Conservation (phyloP, 2,113 vertebrate species). For the Ictalurus furcatus region DNA sequence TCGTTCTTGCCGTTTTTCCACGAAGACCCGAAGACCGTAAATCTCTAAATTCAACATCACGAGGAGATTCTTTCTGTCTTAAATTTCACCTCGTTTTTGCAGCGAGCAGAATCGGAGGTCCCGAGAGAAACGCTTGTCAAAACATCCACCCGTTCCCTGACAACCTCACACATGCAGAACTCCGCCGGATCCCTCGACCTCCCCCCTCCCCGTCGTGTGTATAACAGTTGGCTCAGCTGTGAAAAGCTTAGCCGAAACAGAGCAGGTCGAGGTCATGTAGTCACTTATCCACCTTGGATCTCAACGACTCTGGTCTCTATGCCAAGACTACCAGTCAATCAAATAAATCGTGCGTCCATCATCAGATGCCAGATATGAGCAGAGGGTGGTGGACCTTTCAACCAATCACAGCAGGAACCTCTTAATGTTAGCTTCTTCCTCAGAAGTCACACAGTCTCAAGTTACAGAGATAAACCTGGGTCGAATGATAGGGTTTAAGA, state of each 20-base stretch:
- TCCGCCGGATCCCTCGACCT: not conserved
- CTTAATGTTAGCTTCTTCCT: conserved; percentile 37
- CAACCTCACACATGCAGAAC: conserved; percentile 38
- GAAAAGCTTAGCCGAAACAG: conserved; percentile 33
- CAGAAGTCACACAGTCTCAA: conserved; percentile 33
- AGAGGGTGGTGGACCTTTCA: conserved; percentile 21
- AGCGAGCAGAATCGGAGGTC: conserved; percentile 18
- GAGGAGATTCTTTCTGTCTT: conserved; percentile 13
- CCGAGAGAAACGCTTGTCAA: conserved; percentile 39
- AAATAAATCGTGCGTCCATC: conserved; percentile 5
- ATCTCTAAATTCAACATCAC: not conserved
- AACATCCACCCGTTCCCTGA: conserved; percentile 42
- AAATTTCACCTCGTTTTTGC: not conserved
- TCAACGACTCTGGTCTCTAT: not conserved
- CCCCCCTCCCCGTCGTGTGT: not conserved
- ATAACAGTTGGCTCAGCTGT: conserved; percentile 36
- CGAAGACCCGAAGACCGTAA: not conserved
- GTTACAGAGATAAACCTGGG: conserved; percentile 47
- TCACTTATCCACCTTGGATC: conserved; percentile 34
- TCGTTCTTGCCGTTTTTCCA: not conserved
- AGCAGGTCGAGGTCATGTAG: conserved; percentile 36
- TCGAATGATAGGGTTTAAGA: conserved; percentile 40
- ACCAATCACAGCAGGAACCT: conserved; percentile 40
- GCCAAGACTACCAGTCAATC: conserved; percentile 35
- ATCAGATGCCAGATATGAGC: not conserved